Base-by-base conservation (phyloP, 1,140 invertebrate species). In the Oncopodura yosiiana region DNA sequence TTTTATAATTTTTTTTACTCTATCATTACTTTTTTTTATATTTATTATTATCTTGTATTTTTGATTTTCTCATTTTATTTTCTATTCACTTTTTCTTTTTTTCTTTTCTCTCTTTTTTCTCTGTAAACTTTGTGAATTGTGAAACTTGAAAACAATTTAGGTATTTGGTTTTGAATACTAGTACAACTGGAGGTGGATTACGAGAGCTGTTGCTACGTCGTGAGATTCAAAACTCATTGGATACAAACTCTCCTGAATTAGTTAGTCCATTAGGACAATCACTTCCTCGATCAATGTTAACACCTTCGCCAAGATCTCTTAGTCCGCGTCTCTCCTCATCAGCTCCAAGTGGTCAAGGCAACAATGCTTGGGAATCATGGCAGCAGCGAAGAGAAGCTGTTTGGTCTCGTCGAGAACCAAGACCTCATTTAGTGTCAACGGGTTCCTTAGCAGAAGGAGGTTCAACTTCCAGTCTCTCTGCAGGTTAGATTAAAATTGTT, bases 391-490 rank as follows among this genome's bases (percentile, higher is more conserved):
- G 87, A 57, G 81, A 88, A 65, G 75, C 87, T 70, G 83, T 90
- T 49, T 91, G 87, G 87, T 79, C 81, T 65, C 76, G 84, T 21
- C 71, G 87, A 49, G 87, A 92, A 67, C 86, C 87, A 14, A 75
- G 87, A 36, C 85, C 84, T 65, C 87, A 88, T 74, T 72, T 90
- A 39, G 67, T 90, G n/a, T 89, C 86, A 24, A 91, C 87, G 9
- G 82, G 86, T 51, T 89, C 86, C 30, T 69, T 90, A 55, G 84
- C 81, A 11, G 87, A 90, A 71, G 86, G 81, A 49, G 84, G 83
- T 9, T 88, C 86, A 26, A 84, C 83, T n/a, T 88, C 85, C n/a
- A 90, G 86, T 23, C 65, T 90, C 2, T 87, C 84, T 53, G 85
- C 82, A 2, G 84, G 69, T 71, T 51, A 14, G 12, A 12, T 52